These are phyloP conservation scores for Tringa solitaria DNA, from an alignment of 2,113 vertebrate species.

Conservation along the genomic window DNA sequence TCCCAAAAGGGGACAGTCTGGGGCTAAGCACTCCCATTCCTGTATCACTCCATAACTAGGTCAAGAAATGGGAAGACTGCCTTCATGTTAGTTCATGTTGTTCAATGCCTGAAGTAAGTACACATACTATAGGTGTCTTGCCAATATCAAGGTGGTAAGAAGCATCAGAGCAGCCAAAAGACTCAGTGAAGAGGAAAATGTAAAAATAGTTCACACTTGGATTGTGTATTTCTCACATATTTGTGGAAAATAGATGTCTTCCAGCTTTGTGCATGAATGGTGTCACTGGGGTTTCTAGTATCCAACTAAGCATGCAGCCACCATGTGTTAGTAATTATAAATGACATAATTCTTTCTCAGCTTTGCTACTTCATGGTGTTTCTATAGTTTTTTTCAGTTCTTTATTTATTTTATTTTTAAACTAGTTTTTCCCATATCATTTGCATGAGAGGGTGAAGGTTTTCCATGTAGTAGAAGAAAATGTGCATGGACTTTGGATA, in stretches of 20 bases:
- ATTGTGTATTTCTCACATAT: background rate
- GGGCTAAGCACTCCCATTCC: background rate
- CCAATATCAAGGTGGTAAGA: background rate
- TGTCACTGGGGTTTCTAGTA: background rate
- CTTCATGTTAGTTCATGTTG: fast-evolving
- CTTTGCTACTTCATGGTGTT: background rate
- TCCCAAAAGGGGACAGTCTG: background rate
- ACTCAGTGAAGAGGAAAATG: background rate
- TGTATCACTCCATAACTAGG: background rate
- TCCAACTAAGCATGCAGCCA: background rate
- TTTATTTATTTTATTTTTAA: background rate
- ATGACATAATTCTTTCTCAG: background rate
- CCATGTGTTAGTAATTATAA: background rate
- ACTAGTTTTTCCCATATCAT: background rate
- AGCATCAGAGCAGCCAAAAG: background rate
- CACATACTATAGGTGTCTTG: background rate
- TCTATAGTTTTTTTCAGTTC: background rate
- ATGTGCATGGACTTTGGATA: background rate
- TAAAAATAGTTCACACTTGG: background rate
- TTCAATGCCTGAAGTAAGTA: background rate
- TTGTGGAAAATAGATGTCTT: background rate
- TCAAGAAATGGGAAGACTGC: background rate
- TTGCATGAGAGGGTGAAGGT: background rate
- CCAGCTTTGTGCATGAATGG: background rate
- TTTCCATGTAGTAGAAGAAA: background rate